Percentiles rank a stretch among this genome's conserved stretches.
Conservation (phyloP, 2,888 invertebrate genomes). For the Coremacera marginata region DNA sequence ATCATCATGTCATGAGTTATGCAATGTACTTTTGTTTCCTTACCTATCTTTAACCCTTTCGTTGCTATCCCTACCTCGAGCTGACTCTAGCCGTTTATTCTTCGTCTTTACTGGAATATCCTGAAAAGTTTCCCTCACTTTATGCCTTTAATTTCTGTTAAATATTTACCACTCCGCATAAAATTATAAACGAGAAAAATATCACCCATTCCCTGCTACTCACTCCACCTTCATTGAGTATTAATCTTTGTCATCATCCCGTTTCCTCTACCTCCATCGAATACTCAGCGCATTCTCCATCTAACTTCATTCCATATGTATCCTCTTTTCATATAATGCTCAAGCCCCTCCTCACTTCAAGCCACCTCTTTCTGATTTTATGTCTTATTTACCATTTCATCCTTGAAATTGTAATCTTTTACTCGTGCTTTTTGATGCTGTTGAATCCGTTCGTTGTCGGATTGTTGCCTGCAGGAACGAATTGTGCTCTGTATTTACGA, state of each 20-base stretch:
- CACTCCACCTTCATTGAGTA: neutral
- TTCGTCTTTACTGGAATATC: constrained; percentile 1
- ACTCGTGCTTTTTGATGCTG: constrained; percentile 6
- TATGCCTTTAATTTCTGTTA: constrained; percentile 8
- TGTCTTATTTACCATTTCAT: constrained; percentile 28
- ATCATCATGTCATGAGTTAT: neutral
- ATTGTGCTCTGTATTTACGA: neutral
- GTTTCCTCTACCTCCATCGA: neutral
- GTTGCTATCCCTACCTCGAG: neutral
- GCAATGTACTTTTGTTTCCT: neutral
- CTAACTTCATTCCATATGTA: no score
- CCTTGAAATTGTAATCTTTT: constrained; percentile 31
- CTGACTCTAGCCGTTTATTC: constrained; percentile 1
- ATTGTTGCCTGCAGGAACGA: neutral
- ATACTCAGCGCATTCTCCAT: no score
- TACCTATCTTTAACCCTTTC: neutral
- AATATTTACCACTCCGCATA: constrained; percentile 30
- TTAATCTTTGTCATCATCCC: constrained; percentile 1
- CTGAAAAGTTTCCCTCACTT: neutral
- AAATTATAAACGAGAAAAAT: constrained; percentile 3
- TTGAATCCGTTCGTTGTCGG: neutral
- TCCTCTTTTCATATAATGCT: neutral
- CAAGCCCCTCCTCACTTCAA: neutral
- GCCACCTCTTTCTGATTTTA: neutral
- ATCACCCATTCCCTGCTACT: neutral